Conservation (phyloP, 2,113 vertebrate genomes). For the Tapirus terrestris region DNA sequence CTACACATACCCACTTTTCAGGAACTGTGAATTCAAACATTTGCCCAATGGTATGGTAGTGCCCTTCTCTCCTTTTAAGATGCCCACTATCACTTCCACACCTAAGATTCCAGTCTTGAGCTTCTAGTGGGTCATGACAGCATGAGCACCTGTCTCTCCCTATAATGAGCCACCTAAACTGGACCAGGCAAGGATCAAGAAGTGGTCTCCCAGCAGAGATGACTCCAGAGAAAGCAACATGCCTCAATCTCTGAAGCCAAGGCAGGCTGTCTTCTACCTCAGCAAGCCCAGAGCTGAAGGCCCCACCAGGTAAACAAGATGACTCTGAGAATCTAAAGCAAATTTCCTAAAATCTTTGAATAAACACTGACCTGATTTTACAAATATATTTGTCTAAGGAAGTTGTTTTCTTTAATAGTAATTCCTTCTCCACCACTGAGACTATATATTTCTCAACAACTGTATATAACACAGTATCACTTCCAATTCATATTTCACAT, state of each 20-base stretch:
- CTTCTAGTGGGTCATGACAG: not conserved
- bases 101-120: not conserved
- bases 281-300: not conserved
- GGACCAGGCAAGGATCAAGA: not conserved
- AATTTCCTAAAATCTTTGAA: slow-evolving; percentile 24
- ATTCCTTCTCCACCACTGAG: not conserved
- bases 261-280: no score
- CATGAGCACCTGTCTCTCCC: not conserved
- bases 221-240: not conserved
- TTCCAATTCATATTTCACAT: slow-evolving; percentile 16
- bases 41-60: not conserved
- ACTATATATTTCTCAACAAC: not conserved
- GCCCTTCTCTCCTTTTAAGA: not conserved
- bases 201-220: not conserved
- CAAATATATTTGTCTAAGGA: not conserved
- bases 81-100: not conserved
- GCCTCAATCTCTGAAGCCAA: not conserved
- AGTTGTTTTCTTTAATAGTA: slow-evolving; percentile 15
- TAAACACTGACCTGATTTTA: not conserved
- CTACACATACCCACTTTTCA: not conserved
- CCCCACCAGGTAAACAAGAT: not conserved
- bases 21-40: not conserved
- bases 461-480: not conserved
- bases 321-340: not conserved
- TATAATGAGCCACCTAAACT: not conserved